phyloP scores from a whole-genome alignment of 2,888 invertebrate genomes.

The Eristalis tenax region DNA sequence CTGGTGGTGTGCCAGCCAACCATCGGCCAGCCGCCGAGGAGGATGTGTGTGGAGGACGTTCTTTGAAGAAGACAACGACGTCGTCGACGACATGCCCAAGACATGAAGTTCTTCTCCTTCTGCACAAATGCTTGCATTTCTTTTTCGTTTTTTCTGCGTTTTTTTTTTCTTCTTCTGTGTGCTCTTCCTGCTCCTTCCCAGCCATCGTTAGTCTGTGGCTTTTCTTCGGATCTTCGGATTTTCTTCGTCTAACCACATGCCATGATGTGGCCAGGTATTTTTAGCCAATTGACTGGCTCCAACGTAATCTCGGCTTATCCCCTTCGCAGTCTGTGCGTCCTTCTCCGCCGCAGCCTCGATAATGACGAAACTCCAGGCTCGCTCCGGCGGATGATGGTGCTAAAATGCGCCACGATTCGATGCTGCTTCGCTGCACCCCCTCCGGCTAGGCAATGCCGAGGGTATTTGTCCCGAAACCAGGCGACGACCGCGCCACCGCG shows the following conservation, averaged over 20 bases:
- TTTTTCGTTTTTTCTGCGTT: too few relatives aligned
- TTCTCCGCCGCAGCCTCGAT: slow-evolving; percentile 31
- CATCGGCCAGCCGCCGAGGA: neutral
- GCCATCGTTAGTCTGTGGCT: slow-evolving; percentile 42
- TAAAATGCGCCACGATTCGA: slow-evolving; percentile 54
- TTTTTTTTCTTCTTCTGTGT: neutral
- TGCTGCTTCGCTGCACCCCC: slow-evolving; percentile 38
- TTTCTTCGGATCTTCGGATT: slow-evolving; percentile 64
- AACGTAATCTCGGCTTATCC: slow-evolving; percentile 71
- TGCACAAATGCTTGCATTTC: slow-evolving; percentile 1
- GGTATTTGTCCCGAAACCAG: slow-evolving; percentile 64
- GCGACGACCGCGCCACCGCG: slow-evolving; percentile 39
- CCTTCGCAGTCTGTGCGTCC: slow-evolving; percentile 48
- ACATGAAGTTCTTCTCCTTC: slow-evolving; percentile 52
- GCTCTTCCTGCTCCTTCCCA: slow-evolving; percentile 10
- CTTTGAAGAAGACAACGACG: slow-evolving; percentile 59
- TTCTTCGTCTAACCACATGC: slow-evolving; percentile 68
- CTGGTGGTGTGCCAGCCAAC: neutral
- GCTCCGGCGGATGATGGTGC: slow-evolving; percentile 56
- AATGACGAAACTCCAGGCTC: slow-evolving; percentile 41
- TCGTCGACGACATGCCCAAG: slow-evolving; percentile 60
- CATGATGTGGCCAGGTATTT: slow-evolving; percentile 70
- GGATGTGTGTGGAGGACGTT: slow-evolving; percentile 60
- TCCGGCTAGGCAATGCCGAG: slow-evolving; percentile 53
- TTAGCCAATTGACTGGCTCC: slow-evolving; percentile 72